Evolutionary conservation across 2,113 vertebrate genomes (phyloP).

Genomic region (Condylura cristata): DNA sequence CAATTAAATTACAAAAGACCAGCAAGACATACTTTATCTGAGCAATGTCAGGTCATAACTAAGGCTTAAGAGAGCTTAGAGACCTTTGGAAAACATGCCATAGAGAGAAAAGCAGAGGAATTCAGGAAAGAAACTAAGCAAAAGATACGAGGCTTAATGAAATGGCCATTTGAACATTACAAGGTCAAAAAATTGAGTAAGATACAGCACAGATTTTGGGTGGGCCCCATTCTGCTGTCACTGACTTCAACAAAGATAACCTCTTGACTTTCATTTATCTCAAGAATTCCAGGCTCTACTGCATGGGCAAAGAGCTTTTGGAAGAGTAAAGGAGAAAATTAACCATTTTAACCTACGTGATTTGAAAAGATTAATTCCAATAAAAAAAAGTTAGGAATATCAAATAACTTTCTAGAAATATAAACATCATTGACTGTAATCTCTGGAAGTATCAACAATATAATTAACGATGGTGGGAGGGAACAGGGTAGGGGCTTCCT

Average conservation of each 20-base stretch:
- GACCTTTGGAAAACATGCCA: neutral
- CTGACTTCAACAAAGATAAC: neutral
- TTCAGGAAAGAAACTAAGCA: neutral
- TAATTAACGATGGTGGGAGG: neutral
- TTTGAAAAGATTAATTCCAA: neutral
- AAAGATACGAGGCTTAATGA: neutral
- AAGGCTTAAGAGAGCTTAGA: neutral
- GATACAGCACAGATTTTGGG: neutral
- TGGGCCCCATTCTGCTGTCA: neutral
- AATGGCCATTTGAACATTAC: neutral
- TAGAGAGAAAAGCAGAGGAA: neutral
- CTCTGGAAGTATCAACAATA: neutral
- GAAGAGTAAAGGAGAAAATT: neutral
- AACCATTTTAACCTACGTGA: neutral
- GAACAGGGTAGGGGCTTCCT: fast-evolving
- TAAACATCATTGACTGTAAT: neutral
- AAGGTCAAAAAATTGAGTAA: neutral
- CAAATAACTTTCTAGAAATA: neutral
- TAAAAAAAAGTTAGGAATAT: neutral
- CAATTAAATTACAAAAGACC: neutral
- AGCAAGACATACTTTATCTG: neutral
- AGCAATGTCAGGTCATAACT: neutral
- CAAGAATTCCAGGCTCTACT: neutral
- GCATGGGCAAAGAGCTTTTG: neutral
- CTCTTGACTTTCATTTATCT: neutral